Evolutionary conservation across 2,113 vertebrate genomes (phyloP), one percentile per base, ranked within the genome.

Genomic region (Gallinago undulata): DNA sequence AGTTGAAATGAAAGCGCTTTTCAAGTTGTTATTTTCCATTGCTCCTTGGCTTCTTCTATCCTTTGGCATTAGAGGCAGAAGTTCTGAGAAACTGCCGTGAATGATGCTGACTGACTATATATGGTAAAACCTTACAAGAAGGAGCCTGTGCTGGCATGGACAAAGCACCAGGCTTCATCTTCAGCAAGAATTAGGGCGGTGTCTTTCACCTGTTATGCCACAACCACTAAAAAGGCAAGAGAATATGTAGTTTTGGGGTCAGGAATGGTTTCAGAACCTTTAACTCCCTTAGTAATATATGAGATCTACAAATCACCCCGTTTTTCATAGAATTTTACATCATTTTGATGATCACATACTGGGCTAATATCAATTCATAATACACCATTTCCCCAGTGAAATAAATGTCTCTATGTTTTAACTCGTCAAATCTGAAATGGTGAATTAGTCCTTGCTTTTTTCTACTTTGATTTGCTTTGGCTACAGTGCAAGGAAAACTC

Each of bases 401-500:
- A 91, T 70, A 92, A 86, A 84, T 23, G 55, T 62, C 68, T 84
- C 53, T 81, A 75, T 60, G 60, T 63, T 86, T 31, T 37, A 93
- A 91, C 41, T 68, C 84, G 89, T 11, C 0, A 2, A 67, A 47
- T 56, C 68, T 81, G 60, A 94, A 95, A 72, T 3, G 23, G 33
- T 45, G 45, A 3, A 2, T 76, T 73, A 82, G 66, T 73, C 55
- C 39, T 90, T 63, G 37, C 62, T 86, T 95, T 93, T 84, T 93
- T 88, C 73, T 88, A 25, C 51, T 74, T 93, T 70, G 86, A 78
- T 94, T 94, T 93, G 76, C 88, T 92, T 92, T 94, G 93, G 88
- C 88, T 79, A 60, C 8, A 75, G 64, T 25, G 43, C 90, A 95
- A 92, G 51, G 73, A 92, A 96, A 96, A 94, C 47, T 70, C 85